Conservation (phyloP, 2,797 vertebrate species). For the Phoeniculus purpureus region DNA sequence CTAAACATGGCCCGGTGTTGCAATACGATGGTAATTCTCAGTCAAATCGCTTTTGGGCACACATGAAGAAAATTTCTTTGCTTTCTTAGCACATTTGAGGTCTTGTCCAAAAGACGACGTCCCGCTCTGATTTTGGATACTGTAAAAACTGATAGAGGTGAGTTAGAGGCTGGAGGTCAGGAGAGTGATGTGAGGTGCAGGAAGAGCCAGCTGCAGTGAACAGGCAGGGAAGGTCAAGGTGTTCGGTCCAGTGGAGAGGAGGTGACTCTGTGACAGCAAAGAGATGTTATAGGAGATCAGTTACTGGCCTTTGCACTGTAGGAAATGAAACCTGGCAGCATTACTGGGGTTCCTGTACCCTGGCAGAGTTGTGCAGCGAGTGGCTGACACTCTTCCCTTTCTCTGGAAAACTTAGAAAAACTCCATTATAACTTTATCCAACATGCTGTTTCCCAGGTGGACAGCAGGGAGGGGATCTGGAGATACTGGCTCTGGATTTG, state of each 20-base stretch:
- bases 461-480: background rate
- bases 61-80: background rate
- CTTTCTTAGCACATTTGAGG: background rate
- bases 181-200: fast-evolving
- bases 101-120: fast-evolving
- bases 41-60: background rate
- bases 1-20: background rate
- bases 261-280: background rate
- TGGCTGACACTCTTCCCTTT: background rate
- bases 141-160: background rate
- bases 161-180: background rate
- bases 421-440: background rate
- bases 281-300: background rate
- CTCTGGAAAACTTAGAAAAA: background rate
- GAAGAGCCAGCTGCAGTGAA: background rate
- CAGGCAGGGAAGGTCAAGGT: background rate
- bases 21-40: background rate
- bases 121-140: fast-evolving
- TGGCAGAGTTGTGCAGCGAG: background rate
- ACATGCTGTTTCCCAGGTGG: background rate
- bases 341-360: background rate
- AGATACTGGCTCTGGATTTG: background rate
- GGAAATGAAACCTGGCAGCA: fast-evolving
- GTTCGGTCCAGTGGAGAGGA: background rate
- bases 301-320: background rate